phyloP scores from a whole-genome alignment of 53 echinoderm and acorn worm species.

The Zoroaster sp. region DNA sequence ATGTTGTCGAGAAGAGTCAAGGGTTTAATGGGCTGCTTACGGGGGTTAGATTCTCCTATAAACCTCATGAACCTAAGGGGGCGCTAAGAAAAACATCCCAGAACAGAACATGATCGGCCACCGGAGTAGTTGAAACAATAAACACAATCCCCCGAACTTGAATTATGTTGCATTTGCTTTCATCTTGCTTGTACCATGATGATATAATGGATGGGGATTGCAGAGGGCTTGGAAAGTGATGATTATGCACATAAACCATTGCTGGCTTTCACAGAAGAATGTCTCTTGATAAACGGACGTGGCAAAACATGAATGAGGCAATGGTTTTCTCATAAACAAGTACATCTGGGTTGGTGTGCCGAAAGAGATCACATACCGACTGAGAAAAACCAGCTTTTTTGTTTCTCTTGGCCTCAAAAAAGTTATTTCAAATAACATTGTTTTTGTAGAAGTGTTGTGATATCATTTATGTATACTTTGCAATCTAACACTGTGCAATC shows the following conservation, averaged over 20 bases:
- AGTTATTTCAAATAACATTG: too few relatives aligned
- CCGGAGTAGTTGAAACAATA: conserved; percentile 30
- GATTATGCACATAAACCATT: not conserved
- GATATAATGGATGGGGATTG: not conserved
- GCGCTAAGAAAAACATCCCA: conserved; percentile 17
- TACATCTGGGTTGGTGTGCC: not conserved
- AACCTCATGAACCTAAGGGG: conserved; percentile 10
- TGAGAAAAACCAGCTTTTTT: too few relatives aligned
- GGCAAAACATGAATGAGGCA: not conserved
- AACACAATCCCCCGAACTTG: conserved; percentile 12
- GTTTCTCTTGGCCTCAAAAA: too few relatives aligned
- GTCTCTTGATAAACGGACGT: not conserved
- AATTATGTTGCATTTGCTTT: not conserved
- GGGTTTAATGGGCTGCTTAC: conserved; percentile 24
- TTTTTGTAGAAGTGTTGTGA: too few relatives aligned
- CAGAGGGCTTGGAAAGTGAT: too few relatives aligned
- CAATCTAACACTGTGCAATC: too few relatives aligned
- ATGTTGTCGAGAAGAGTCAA: not conserved
- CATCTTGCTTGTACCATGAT: not conserved
- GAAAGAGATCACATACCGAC: not conserved
- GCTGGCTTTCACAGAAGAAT: not conserved
- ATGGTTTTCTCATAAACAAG: not conserved
- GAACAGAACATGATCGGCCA: conserved; percentile 19
- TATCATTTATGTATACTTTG: too few relatives aligned
- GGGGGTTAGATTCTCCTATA: not conserved